phyloP scores from a whole-genome alignment of 2,888 invertebrate genomes.

The Diabrotica balteata region DNA sequence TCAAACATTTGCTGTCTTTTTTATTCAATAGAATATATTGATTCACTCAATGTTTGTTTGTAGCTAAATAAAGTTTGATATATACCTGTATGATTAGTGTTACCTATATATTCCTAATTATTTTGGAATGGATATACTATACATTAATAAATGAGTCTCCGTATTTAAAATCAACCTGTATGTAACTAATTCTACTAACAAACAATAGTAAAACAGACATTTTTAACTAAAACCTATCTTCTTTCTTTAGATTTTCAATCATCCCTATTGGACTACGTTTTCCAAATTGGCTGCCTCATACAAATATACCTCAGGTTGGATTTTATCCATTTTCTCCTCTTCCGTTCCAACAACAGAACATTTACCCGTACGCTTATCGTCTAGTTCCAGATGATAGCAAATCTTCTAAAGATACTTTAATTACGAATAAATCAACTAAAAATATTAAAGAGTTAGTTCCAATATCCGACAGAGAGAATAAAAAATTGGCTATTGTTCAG shows the following conservation, averaged over 20 bases:
- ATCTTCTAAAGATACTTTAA: background rate
- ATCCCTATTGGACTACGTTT: slow-evolving; percentile 42
- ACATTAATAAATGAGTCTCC: too few relatives aligned
- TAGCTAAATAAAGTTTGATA: too few relatives aligned
- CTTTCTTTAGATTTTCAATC: slow-evolving; percentile 37
- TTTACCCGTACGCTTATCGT: too few relatives aligned
- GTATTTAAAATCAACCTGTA: background rate
- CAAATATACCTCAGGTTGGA: slow-evolving; percentile 7
- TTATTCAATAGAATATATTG: too few relatives aligned
- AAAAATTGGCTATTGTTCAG: too few relatives aligned
- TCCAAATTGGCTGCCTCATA: slow-evolving; percentile 42
- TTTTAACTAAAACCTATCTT: slow-evolving; percentile 23
- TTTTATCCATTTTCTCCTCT: slow-evolving; percentile 8
- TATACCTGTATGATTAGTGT: too few relatives aligned
- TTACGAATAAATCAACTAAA: background rate
- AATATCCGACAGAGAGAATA: too few relatives aligned
- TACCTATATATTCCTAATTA: background rate
- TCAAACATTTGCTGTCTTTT: too few relatives aligned
- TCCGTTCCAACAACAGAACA: background rate
- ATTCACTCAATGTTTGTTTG: too few relatives aligned
- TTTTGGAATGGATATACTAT: background rate
- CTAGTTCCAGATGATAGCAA: slow-evolving; percentile 1
- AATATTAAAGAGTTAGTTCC: too few relatives aligned
- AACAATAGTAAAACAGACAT: too few relatives aligned
- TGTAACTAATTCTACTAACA: slow-evolving; percentile 11